phyloP scores from a whole-genome alignment of 2,113 vertebrate genomes.

The Actenoides lindsayi region DNA sequence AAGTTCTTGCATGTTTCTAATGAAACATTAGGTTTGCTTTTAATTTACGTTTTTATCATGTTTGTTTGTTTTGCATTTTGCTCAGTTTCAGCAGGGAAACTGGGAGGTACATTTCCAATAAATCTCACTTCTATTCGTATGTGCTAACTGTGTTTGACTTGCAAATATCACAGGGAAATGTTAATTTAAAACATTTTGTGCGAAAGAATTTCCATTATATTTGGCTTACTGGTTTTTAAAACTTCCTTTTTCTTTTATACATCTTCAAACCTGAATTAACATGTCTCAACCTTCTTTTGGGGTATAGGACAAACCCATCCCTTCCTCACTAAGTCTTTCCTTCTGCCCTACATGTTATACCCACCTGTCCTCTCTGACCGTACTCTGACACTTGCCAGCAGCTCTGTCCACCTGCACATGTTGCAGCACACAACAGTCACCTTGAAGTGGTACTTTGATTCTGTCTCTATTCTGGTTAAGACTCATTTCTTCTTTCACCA shows the following conservation, averaged over 20 bases:
- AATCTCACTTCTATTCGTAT: background rate
- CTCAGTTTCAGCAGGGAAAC: background rate
- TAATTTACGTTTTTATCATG: background rate
- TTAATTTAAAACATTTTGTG: background rate
- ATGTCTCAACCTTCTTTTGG: background rate
- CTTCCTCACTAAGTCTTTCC: background rate
- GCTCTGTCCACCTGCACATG: background rate
- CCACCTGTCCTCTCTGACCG: accelerated
- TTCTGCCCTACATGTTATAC: background rate
- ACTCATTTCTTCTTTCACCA: slow-evolving; percentile 51
- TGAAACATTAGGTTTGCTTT: background rate
- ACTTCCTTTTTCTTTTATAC: background rate
- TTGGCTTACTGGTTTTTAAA: background rate
- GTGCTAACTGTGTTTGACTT: background rate
- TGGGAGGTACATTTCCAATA: background rate
- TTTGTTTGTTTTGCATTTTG: slow-evolving; percentile 38
- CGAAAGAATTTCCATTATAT: background rate
- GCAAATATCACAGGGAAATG: background rate
- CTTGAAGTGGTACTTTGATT: background rate
- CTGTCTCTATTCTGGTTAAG: background rate
- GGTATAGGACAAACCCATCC: background rate
- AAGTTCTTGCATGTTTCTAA: slow-evolving; percentile 10
- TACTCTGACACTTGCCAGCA: background rate
- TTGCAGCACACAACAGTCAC: background rate
- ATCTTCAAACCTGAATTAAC: background rate